phyloP scores from a whole-genome alignment of 2,113 vertebrate genomes.

The Ctenodactylus gundi region DNA sequence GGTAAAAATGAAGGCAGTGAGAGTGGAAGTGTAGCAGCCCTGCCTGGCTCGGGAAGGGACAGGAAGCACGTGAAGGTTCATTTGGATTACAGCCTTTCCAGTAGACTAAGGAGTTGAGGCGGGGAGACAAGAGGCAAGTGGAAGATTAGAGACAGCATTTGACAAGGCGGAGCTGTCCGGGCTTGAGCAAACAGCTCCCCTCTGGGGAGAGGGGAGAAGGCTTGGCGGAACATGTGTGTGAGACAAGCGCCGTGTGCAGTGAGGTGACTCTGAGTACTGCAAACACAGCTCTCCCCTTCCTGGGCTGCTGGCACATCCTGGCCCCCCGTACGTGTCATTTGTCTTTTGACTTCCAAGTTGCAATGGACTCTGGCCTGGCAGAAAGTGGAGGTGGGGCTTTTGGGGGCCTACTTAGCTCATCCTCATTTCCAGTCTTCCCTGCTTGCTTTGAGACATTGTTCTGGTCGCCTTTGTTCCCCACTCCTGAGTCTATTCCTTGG shows the following conservation, averaged over 20 bases:
- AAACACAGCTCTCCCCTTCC: neutral
- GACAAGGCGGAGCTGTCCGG: slow-evolving; percentile 51
- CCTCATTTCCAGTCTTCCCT: neutral
- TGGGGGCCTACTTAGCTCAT: neutral
- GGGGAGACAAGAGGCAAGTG: slow-evolving; percentile 42
- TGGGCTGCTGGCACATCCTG: neutral
- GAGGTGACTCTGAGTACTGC: slow-evolving; percentile 22
- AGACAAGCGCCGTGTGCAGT: slow-evolving; percentile 43
- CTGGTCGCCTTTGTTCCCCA: neutral
- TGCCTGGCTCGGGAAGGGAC: neutral
- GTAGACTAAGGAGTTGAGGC: slow-evolving; percentile 22
- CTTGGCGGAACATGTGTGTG: neutral
- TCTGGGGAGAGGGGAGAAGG: slow-evolving; percentile 44
- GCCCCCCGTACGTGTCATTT: neutral
- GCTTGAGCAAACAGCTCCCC: slow-evolving; percentile 53
- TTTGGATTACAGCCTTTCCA: neutral
- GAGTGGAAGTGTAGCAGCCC: neutral
- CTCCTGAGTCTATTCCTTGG: slow-evolving; percentile 37
- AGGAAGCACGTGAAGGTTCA: neutral
- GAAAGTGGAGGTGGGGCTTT: neutral
- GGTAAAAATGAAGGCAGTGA: neutral
- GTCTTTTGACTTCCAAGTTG: neutral
- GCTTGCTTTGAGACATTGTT: neutral
- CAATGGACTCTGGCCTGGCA: neutral
- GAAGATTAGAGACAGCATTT: slow-evolving; percentile 32